Evolutionary conservation across 2,888 invertebrate species (phyloP).

Genomic region (Pocota personata): DNA sequence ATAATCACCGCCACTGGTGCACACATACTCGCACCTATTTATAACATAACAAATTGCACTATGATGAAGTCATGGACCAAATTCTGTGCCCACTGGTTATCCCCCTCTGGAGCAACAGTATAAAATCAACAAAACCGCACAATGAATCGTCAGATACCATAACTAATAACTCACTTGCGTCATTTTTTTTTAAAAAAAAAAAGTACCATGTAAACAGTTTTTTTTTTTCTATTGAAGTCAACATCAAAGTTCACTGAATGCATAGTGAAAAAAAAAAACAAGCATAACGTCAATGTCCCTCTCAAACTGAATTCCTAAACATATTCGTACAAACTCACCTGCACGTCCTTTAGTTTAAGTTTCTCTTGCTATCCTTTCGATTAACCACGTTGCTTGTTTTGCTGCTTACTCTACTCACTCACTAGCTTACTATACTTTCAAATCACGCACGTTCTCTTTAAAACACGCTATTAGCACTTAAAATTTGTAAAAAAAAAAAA

Average conservation of each 20-base stretch:
- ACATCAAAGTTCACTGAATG: slow-evolving; percentile 3
- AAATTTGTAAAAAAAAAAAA: not conserved
- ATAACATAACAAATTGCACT: slow-evolving; percentile 38
- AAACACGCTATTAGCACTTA: slow-evolving; percentile 19
- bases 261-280: not conserved
- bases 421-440: not conserved
- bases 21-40: not conserved
- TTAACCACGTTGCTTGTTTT: slow-evolving; percentile 41
- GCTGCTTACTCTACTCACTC: slow-evolving; percentile 35
- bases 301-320: slow-evolving; percentile 46
- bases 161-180: slow-evolving; percentile 14
- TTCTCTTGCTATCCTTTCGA: slow-evolving; percentile 61
- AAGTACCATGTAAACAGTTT: slow-evolving; percentile 25
- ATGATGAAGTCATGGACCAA: slow-evolving; percentile 42
- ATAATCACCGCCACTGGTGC: slow-evolving; percentile 31
- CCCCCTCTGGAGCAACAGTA: not conserved
- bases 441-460: slow-evolving; percentile 18
- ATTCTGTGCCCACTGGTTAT: not conserved
- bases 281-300: slow-evolving; percentile 41
- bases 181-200: slow-evolving; percentile 14
- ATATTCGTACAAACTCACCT: slow-evolving; percentile 22
- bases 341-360: slow-evolving; percentile 19
- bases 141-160: not conserved
- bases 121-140: slow-evolving; percentile 1
- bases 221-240: not conserved